A percentile compares a stretch with the other conserved stretches of the same genome.
Evolutionary conservation across 1,140 invertebrate species (phyloP).

Genomic region (Leucophenga varia): DNA sequence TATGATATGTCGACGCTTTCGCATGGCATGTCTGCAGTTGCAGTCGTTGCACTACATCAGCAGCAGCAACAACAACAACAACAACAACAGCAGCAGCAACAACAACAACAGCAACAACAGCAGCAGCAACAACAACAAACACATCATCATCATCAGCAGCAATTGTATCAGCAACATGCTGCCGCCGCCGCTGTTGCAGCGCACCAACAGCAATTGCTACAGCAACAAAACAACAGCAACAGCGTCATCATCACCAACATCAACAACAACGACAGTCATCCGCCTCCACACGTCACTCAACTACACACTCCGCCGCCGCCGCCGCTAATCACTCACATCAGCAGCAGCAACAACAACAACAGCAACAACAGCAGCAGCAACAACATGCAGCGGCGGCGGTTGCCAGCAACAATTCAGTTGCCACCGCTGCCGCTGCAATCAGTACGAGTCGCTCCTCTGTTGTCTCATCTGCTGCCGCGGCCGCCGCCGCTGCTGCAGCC

Average conservation of each 20-base stretch:
- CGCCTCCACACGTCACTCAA: constrained; percentile 23
- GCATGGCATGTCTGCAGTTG: constrained; percentile 23
- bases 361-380: constrained; percentile 3
- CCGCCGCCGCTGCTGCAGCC: constrained; percentile 10
- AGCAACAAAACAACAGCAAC: constrained; percentile 28
- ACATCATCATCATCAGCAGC: constrained; percentile 31
- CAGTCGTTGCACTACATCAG: constrained; percentile 21
- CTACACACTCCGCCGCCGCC: constrained; percentile 11
- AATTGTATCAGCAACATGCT: constrained; percentile 41
- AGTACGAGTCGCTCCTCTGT: constrained; percentile 1
- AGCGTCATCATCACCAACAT: constrained; percentile 25
- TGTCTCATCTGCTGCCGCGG: neutral
- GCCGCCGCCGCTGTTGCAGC: constrained; percentile 35
- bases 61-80: constrained; percentile 36
- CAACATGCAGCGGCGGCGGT: neutral
- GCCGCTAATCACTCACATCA: constrained; percentile 15
- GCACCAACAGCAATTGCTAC: constrained; percentile 41
- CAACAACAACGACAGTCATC: constrained; percentile 28
- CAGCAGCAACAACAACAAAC: constrained; percentile 29
- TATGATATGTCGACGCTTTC: constrained; percentile 49
- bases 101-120: constrained; percentile 29
- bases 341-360: constrained; percentile 4
- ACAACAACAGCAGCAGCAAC: constrained; percentile 35
- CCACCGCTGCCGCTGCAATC: neutral
- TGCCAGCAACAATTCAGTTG: neutral